Conservation (phyloP, 1,140 invertebrate species). For the Bombus vancouverensis region DNA sequence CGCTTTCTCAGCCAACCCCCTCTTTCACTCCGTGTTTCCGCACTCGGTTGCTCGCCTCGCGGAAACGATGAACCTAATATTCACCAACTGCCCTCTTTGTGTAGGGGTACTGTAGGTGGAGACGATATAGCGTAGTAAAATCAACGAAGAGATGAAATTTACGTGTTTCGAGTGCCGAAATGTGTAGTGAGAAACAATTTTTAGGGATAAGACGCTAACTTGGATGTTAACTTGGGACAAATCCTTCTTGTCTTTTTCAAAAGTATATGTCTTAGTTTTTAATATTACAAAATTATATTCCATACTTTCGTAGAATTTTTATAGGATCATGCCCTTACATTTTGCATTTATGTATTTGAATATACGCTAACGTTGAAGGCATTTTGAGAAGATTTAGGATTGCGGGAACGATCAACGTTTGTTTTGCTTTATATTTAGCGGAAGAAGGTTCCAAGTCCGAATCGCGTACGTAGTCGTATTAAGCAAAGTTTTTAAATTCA, state of each 20-base stretch:
- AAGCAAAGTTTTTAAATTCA: not conserved
- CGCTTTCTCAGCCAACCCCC: not conserved
- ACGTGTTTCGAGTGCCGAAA: not conserved
- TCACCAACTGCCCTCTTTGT: slow-evolving; percentile 36
- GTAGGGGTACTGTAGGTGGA: not conserved
- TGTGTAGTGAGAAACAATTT: not conserved
- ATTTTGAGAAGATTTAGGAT: not conserved
- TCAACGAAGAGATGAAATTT: not conserved
- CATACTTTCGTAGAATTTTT: not conserved
- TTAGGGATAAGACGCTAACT: not conserved
- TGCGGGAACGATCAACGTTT: not conserved
- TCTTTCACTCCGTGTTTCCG: not conserved
- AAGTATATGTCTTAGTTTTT: not conserved
- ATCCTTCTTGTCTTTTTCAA: not conserved
- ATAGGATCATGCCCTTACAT: not conserved
- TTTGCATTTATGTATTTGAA: not conserved
- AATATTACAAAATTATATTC: not conserved
- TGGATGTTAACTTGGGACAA: not conserved
- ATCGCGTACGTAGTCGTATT: not conserved
- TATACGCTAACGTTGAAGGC: not conserved
- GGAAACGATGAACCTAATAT: slow-evolving; percentile 68
- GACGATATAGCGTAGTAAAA: not conserved
- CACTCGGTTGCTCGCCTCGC: slow-evolving; percentile 29
- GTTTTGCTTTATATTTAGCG: not conserved
- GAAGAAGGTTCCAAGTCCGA: not conserved